Evolutionary conservation across 2,888 invertebrate species (phyloP).

Genomic region (Furcula furcula): DNA sequence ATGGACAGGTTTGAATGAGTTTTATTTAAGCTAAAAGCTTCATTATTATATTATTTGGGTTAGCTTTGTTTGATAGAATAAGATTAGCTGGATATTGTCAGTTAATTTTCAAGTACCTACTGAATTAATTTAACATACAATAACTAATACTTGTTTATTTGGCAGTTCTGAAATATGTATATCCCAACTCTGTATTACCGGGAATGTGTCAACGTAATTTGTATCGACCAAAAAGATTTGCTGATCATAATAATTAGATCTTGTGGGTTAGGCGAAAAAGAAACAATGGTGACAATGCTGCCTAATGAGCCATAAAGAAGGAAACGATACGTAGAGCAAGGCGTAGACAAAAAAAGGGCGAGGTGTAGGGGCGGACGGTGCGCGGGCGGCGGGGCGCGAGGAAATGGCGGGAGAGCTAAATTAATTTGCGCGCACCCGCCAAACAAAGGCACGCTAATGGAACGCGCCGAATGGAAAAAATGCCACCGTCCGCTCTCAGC

Average conservation of each 20-base stretch:
- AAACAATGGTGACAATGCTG: slow-evolving; percentile 80
- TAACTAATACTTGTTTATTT: too few relatives aligned
- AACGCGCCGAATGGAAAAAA: slow-evolving; percentile 82
- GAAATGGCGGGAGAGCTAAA: slow-evolving; percentile 82
- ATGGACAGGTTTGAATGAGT: too few relatives aligned
- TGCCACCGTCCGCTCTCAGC: slow-evolving; percentile 81
- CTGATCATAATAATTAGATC: slow-evolving; percentile 76
- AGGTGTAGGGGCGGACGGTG: slow-evolving; percentile 55
- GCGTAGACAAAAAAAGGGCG: slow-evolving; percentile 80
- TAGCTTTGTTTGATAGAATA: too few relatives aligned
- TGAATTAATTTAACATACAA: too few relatives aligned
- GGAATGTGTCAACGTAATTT: slow-evolving; percentile 23
- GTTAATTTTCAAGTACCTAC: too few relatives aligned
- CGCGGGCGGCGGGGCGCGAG: slow-evolving; percentile 61
- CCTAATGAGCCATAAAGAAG: slow-evolving; percentile 82
- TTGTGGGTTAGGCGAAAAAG: slow-evolving; percentile 69
- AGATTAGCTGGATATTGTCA: too few relatives aligned
- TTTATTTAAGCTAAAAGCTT: too few relatives aligned
- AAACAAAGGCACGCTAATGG: slow-evolving; percentile 83
- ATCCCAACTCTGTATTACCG: too few relatives aligned
- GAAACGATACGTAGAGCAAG: slow-evolving; percentile 81
- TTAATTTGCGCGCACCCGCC: slow-evolving; percentile 82
- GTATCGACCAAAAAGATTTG: slow-evolving; percentile 52
- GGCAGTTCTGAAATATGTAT: too few relatives aligned
- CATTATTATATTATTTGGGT: too few relatives aligned